phyloP scores from a whole-genome alignment of 2,113 vertebrate genomes.

The Rhipidura dahli region DNA sequence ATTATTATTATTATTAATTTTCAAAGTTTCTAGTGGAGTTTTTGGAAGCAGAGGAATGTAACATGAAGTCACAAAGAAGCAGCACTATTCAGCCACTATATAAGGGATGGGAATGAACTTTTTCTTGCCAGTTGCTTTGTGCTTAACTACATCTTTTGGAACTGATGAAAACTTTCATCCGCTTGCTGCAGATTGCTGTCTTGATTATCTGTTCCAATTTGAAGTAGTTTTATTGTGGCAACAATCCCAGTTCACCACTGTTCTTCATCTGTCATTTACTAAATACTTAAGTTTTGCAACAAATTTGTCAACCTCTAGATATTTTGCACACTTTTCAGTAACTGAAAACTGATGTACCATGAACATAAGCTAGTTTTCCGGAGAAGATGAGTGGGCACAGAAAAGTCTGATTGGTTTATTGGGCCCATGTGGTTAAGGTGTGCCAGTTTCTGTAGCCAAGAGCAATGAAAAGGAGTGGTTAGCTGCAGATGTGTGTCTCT shows the following conservation, averaged over 20 bases:
- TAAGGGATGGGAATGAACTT: neutral
- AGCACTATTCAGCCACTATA: neutral
- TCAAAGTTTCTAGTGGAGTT: neutral
- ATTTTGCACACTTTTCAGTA: neutral
- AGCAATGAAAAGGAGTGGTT: neutral
- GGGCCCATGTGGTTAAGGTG: neutral
- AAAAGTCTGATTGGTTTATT: conserved; percentile 13
- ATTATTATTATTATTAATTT: neutral
- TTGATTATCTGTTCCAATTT: neutral
- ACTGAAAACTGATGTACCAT: neutral
- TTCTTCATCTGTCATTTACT: neutral
- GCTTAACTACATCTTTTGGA: neutral
- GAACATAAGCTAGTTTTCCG: neutral
- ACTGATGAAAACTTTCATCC: neutral
- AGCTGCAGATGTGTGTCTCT: neutral
- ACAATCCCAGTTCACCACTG: neutral
- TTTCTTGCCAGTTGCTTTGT: neutral
- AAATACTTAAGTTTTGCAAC: neutral
- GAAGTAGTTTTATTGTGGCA: neutral
- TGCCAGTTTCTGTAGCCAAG: conserved; percentile 13
- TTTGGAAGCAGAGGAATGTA: neutral
- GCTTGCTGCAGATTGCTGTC: neutral
- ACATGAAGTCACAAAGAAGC: neutral
- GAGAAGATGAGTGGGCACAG: conserved; percentile 1
- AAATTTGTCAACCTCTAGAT: neutral